Base-by-base conservation (phyloP, 92 coral and sea anemone species). In the Paragorgia papillata region DNA sequence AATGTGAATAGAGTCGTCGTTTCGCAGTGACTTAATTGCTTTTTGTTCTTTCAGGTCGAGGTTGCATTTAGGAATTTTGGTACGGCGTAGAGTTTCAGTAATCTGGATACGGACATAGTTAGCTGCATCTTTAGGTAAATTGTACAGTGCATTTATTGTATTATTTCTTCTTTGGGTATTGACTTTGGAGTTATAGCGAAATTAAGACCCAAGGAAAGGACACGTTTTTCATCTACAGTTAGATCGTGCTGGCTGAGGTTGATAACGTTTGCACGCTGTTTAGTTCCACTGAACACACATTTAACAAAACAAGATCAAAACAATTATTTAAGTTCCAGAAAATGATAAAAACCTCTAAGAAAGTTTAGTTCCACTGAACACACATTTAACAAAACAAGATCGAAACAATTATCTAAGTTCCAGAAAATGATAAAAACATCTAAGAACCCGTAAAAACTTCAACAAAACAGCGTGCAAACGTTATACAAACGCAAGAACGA, bases 111-210 rank as follows among this genome's bases (percentile, higher is more conserved):
- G 73, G 50, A 39, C 20, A 9, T 65, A 9, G 48, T 39, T 65
- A 9, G 51, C 73, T 9, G 54, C 1, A 35, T 65, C 51, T 65
- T 2, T 39, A 13, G 73, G 73, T 1, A 65, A 9, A 7, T 39
- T 65, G 25, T n/a, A 39, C 50, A 65, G n/a, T 18, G 73, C 54
- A 35, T 65, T 65, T 65, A 25, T 39, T 65, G 73, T 9, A 65
- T 39, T 9, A 58, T 58, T 25, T 25, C 33, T 32, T 14, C 64
- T 8, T 58, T 26, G 0, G 64, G 37, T 2, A 58, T 26, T 14
- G 12, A 58, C n/a, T 26, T 15, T 6, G 64, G 64, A 9, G 31
- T 14, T 21, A 58, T 32, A 12, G 33, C 64, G 8, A 58, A 65
- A 39, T 65, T 65, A 34, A 65, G 73, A 7, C 73, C 54, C 15